Percentiles rank a stretch among this genome's conserved stretches.
These are phyloP conservation scores for Pseudomugil tenellus DNA, from an alignment of 2,797 vertebrate species.

Conservation along the genomic window DNA sequence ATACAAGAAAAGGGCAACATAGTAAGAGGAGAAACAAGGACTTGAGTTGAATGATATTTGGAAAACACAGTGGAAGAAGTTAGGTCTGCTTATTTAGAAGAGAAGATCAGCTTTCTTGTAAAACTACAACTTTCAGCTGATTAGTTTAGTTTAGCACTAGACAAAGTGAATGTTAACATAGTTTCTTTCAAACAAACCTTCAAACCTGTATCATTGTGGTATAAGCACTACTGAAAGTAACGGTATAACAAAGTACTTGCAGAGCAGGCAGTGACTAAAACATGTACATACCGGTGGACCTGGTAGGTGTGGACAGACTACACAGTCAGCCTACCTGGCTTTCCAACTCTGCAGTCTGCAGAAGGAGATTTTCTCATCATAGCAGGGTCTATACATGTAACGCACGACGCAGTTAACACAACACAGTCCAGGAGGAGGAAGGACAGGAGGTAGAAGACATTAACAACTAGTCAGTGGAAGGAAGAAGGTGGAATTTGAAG, in stretches of 20 bases:
- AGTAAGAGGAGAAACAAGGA: no score
- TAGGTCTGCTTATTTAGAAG: not conserved
- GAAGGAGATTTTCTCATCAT: conserved; percentile 83
- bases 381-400: conserved; percentile 76
- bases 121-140: conserved; percentile 1
- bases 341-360: conserved; percentile 81
- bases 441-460: conserved; percentile 55
- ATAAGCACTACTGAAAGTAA: conserved; percentile 27
- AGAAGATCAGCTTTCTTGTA: not conserved
- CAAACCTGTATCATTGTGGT: conserved; percentile 7
- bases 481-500: conserved; percentile 24
- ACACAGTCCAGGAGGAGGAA: conserved; percentile 57
- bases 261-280: conserved; percentile 60
- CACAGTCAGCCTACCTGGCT: conserved; percentile 83
- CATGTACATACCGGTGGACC: conserved; percentile 38
- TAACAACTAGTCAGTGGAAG: conserved; percentile 32
- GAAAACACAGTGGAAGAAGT: not conserved
- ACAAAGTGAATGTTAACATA: not conserved
- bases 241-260: conserved; percentile 22
- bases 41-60: conserved; percentile 14
- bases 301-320: conserved; percentile 55
- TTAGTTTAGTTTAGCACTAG: not conserved
- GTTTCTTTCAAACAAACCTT: conserved; percentile 10
- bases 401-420: conserved; percentile 50
- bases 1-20: not conserved